Evolutionary conservation across 2,113 vertebrate species (phyloP).

Genomic region (Pelmatolapia mariae): DNA sequence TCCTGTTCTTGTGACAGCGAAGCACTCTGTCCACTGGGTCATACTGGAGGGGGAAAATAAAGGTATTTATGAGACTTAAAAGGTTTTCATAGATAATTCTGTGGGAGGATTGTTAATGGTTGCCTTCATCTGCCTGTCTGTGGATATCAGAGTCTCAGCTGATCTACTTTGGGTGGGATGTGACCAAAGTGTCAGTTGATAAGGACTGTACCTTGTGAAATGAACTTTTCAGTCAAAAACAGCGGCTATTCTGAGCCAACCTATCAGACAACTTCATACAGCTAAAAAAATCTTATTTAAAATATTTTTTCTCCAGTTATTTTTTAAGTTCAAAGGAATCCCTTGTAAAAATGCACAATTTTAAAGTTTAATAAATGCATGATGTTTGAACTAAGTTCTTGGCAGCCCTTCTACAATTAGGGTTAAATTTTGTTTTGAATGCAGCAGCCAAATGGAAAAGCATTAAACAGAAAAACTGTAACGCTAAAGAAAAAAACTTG

Average conservation of each 20-base stretch:
- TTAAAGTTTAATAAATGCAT: background rate
- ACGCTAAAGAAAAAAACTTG: accelerated
- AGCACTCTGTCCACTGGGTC: background rate
- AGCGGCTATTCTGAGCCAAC: background rate
- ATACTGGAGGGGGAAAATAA: accelerated
- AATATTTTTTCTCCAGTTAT: background rate
- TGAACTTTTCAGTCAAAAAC: background rate
- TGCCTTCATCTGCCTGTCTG: background rate
- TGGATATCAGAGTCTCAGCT: background rate
- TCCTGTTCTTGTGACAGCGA: background rate
- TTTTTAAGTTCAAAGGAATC: background rate
- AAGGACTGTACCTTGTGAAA: background rate
- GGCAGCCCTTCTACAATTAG: background rate
- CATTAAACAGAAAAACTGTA: background rate
- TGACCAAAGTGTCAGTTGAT: background rate
- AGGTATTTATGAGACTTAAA: background rate
- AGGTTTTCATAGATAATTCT: background rate
- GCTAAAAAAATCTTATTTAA: background rate
- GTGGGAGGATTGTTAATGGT: background rate
- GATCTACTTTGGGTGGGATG: background rate
- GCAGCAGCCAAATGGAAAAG: background rate
- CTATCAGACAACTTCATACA: accelerated
- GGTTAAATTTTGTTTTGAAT: background rate
- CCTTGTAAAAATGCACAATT: accelerated
- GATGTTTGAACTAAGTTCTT: background rate